Base-by-base conservation (phyloP, 2,797 vertebrate species). In the Sebastes nivosus region DNA sequence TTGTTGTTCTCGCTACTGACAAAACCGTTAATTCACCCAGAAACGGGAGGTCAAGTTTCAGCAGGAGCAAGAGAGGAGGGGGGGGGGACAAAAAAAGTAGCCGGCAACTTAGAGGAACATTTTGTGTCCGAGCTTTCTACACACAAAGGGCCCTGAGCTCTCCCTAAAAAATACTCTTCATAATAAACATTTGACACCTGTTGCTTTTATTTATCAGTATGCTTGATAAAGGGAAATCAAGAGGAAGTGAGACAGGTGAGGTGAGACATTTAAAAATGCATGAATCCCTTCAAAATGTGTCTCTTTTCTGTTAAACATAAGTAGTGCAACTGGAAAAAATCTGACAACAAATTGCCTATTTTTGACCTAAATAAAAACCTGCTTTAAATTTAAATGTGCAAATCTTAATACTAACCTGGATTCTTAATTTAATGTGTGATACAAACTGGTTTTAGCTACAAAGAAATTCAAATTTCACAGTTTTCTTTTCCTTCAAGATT, bases 1-100 rank as follows among this genome's bases (percentile, higher is more conserved):
- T 90, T 89, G 88, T 92, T 93, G 89, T 84, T 91, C 88, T 89
- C 76, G 88, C 92, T 88, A 75, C 91, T 93, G 92, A 93, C 94
- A 92, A 92, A 93, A 90, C 89, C 81, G 91, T 93, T 87, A 92
- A 92, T 93, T 94, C 94, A 93, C 88, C 92, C 92, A 93, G 91
- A 92, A 94, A 94, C 88, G 4, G 80, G 81, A 89, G 93, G 92
- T 93, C 91, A 94, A 88, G 86, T 92, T 91, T 92, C 90, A 91
- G 84, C 83, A 86, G 83, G 69, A 86, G 85, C 70, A 72, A 46
- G 14, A 46, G 42, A 18, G 14, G 20, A 9, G 12, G 72, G 46
- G 75, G 79, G 50, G 10, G n/a, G 1, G 5, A 11, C 38, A 3
- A 46, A 46, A 8, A 74, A 32, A 75, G 81, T 63, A 82, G 79